phyloP scores from a whole-genome alignment of 2,797 vertebrate genomes.

The Helicolenus hilgendorfi region DNA sequence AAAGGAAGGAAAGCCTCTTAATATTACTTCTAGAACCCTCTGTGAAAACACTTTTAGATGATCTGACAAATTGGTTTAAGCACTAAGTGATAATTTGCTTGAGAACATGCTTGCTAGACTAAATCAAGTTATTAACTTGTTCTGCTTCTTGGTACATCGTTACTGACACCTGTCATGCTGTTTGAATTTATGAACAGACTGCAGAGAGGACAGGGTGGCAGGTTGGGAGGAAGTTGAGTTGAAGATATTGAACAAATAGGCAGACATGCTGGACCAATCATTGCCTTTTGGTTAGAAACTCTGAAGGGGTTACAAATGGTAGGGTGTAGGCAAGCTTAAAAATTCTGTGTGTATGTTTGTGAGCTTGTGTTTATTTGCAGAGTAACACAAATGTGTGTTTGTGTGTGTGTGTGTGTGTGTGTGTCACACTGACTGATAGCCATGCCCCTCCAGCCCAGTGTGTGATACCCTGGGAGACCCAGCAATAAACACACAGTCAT shows the following conservation, averaged over 20 bases:
- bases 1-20: not conserved
- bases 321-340: not conserved
- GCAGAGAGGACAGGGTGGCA: not conserved
- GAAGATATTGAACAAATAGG: not conserved
- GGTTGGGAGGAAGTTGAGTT: not conserved
- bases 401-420: not conserved
- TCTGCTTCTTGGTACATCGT: conserved; percentile 27
- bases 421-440: conserved; percentile 67
- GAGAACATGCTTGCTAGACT: not conserved
- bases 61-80: conserved; percentile 13
- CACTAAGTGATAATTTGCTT: not conserved
- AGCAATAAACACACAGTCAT: conserved; percentile 69
- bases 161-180: conserved; percentile 29
- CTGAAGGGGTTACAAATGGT: not conserved
- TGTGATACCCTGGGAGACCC: conserved; percentile 63
- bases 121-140: not conserved
- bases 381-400: conserved; percentile 10
- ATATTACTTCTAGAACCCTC: not conserved
- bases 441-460: conserved; percentile 42
- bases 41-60: conserved; percentile 30
- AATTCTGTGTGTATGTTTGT: not conserved
- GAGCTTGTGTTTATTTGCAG: conserved; percentile 27
- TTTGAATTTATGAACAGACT: conserved; percentile 9
- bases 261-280: not conserved
- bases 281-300: not conserved